Evolutionary conservation across 2,113 vertebrate species (phyloP).

Genomic region (Pelusios castaneus): DNA sequence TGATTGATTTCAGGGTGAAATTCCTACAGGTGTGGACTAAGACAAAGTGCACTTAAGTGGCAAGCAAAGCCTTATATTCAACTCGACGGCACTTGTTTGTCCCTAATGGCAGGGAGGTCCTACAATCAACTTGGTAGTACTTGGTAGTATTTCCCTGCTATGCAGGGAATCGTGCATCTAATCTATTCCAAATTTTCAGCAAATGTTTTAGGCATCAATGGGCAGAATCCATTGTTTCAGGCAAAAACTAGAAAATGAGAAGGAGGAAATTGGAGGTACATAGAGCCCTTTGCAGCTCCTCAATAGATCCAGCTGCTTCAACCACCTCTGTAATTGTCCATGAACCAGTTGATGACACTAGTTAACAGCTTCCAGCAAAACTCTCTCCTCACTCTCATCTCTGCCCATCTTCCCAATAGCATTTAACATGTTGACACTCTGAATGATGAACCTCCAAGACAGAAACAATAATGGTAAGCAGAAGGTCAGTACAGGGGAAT

Average conservation of each 20-base stretch:
- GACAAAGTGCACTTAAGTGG: fast-evolving
- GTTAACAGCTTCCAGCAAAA: not conserved
- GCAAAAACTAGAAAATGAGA: not conserved
- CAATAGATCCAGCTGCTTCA: not conserved
- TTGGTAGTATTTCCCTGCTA: not conserved
- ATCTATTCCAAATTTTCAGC: not conserved
- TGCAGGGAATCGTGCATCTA: not conserved
- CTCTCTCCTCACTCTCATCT: not conserved
- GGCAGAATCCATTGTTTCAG: not conserved
- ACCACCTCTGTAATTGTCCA: not conserved
- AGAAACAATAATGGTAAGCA: not conserved
- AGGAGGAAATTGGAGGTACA: not conserved
- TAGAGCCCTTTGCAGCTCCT: not conserved
- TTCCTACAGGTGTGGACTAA: not conserved
- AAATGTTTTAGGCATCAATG: not conserved
- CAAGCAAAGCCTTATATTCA: not conserved
- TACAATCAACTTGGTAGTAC: not conserved
- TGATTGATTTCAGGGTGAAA: fast-evolving
- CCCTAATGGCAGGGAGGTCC: not conserved
- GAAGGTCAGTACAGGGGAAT: not conserved
- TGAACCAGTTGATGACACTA: not conserved
- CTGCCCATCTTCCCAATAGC: not conserved
- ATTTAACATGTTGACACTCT: not conserved
- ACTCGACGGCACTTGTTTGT: not conserved
- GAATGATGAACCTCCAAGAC: not conserved